phyloP scores from a whole-genome alignment of 2,797 vertebrate genomes.

The Numenius phaeopus region DNA sequence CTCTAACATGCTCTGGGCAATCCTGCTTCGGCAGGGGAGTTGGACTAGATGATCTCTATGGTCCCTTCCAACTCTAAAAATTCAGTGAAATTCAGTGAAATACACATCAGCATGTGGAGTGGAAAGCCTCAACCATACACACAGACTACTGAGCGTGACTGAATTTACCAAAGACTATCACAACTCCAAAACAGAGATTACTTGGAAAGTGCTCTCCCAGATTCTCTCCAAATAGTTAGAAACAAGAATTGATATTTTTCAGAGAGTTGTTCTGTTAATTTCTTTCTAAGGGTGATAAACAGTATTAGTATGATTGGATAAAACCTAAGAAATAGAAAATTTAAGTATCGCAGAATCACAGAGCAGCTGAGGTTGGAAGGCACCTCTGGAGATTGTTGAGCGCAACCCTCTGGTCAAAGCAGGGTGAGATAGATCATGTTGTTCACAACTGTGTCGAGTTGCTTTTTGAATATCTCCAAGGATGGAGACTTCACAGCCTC shows the following conservation, averaged over 20 bases:
- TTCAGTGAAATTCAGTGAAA: too few species aligned
- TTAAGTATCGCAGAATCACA: not conserved
- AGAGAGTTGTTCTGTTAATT: not conserved
- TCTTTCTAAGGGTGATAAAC: not conserved
- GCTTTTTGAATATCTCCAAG: not conserved
- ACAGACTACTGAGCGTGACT: too few species aligned
- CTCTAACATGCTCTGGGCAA: too few species aligned
- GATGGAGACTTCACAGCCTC: not conserved
- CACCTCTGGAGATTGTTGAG: not conserved
- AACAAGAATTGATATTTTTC: not conserved
- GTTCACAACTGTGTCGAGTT: not conserved
- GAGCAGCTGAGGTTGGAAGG: not conserved
- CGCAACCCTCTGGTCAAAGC: not conserved
- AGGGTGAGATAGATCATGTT: not conserved
- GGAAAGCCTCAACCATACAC: not conserved
- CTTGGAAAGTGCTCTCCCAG: not conserved
- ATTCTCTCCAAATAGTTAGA: not conserved
- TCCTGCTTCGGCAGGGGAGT: too few species aligned
- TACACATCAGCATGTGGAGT: rapidly evolving
- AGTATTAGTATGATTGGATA: not conserved
- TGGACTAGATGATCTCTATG: too few species aligned
- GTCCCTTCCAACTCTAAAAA: too few species aligned
- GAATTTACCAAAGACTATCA: too few species aligned
- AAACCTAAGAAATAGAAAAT: not conserved
- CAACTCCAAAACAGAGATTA: not conserved